These are phyloP conservation scores for Prietella phreatophila DNA, from an alignment of 2,113 vertebrate genomes.

Conservation along the genomic window DNA sequence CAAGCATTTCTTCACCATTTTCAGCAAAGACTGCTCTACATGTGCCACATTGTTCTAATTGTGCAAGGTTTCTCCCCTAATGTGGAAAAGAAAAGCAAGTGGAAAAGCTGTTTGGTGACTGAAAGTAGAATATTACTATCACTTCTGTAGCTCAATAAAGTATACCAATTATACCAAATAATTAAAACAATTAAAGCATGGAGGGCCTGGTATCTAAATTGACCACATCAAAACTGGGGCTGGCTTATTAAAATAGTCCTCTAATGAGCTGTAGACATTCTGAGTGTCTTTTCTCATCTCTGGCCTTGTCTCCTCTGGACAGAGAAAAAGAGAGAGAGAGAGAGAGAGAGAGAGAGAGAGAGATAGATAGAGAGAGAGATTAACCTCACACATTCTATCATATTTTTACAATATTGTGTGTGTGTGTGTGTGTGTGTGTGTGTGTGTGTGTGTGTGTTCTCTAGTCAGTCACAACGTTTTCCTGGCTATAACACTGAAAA, in stretches of 20 bases:
- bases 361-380: not conserved
- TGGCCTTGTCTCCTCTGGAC: slow-evolving; percentile 40
- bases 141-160: slow-evolving; percentile 55
- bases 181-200: slow-evolving; percentile 71
- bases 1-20: slow-evolving; percentile 22
- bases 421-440: slow-evolving; percentile 6
- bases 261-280: slow-evolving; percentile 64
- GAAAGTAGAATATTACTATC: slow-evolving; percentile 56
- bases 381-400: slow-evolving; percentile 33
- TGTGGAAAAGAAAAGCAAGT: slow-evolving; percentile 7
- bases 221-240: slow-evolving; percentile 59
- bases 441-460: slow-evolving; percentile 4
- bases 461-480: not conserved
- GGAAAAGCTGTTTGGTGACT: slow-evolving; percentile 55
- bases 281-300: slow-evolving; percentile 40
- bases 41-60: slow-evolving; percentile 59
- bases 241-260: slow-evolving; percentile 64
- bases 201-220: slow-evolving; percentile 57
- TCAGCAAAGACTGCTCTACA: slow-evolving; percentile 57
- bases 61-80: slow-evolving; percentile 38
- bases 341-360: not conserved
- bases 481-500: not conserved
- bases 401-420: slow-evolving; percentile 24
- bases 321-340: slow-evolving; percentile 29
- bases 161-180: slow-evolving; percentile 66